Base-by-base conservation (phyloP, 53 echinoderm and acorn worm species). In the Temnopleurus reevesii region DNA sequence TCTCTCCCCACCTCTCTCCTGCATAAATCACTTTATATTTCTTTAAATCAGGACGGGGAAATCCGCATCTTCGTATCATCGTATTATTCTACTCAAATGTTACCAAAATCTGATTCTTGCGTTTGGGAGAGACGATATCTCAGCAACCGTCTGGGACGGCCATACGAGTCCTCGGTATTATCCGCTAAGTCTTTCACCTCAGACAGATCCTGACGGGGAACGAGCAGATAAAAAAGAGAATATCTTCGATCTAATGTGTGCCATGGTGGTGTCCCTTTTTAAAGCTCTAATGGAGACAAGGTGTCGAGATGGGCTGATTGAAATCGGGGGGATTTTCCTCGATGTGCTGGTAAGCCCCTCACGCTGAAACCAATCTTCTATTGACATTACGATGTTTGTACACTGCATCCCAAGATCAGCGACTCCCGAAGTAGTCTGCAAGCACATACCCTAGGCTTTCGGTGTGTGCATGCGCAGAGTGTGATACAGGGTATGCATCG, bases 321-420 rank as follows among this genome's bases (percentile, higher is more conserved):
- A 87, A 87, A 87, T 87, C 88, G 65, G 44, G 33, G 49, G 88
- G 71, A 66, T 87, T 87, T 87, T 33, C 51, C 28, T 66, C 88
- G 88, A 87, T 87, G 88, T 47, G 53, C 66, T 87, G n/a, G 31
- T 64, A 66, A 87, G 88, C 88, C 88, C 88, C 30, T 64, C 88
- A 66, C 88, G 88, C 46, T 46, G 88, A 87, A 87, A 66, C 31
- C 88, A 65, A 87, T 87, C 88, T 66, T 31, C 88, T 87, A 54
- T 87, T 87, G 88, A 87, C 88, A 87, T 87, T 87, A 46, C 88
- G 28, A 66, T 87, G 88, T 87, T 87, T 87, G 88, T 66, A 87
- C 88, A 87, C 88, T 87, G n/a, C 33, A 87, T 87, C 88, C 88
- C 88, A 24, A 36, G 85, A 53, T 53, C 53, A 30, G 55, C 29